A percentile compares a stretch with the other conserved stretches of the same genome.
Conservation (phyloP, 2,113 vertebrate species). For the Salvelinus namaycush region DNA sequence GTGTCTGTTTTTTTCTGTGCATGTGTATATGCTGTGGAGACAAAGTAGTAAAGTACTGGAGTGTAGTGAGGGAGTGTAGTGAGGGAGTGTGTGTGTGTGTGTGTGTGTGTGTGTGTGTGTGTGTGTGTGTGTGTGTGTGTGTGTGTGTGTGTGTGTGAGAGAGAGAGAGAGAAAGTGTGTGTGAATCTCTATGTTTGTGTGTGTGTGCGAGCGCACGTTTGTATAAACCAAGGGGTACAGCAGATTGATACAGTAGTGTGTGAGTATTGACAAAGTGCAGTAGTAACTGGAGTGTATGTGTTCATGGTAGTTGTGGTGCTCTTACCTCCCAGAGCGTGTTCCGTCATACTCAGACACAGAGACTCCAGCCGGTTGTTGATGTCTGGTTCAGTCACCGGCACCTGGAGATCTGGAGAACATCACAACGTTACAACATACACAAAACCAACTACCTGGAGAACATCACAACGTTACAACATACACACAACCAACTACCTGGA, state of each 20-base stretch:
- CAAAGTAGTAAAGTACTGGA: no score
- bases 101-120: no score
- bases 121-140: background rate
- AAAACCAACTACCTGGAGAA: no score
- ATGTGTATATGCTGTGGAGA: no score
- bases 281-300: slow-evolving; percentile 11
- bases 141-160: background rate
- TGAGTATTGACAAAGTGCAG: background rate
- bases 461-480: no score
- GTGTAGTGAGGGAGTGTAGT: background rate
- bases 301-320: background rate
- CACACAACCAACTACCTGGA: no score
- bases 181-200: no score
- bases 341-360: slow-evolving; percentile 98
- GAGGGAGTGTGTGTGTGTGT: background rate
- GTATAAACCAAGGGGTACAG: no score
- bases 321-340: slow-evolving; percentile 94
- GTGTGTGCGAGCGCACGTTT: no score
- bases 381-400: slow-evolving; percentile 94
- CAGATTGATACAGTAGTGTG: background rate
- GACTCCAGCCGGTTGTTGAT: slow-evolving; percentile 99
- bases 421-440: no score
- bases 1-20: no score
- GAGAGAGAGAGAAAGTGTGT: no score
- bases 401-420: slow-evolving; percentile 85